phyloP scores from a whole-genome alignment of 2,888 invertebrate species.

The Thelaira solivaga region DNA sequence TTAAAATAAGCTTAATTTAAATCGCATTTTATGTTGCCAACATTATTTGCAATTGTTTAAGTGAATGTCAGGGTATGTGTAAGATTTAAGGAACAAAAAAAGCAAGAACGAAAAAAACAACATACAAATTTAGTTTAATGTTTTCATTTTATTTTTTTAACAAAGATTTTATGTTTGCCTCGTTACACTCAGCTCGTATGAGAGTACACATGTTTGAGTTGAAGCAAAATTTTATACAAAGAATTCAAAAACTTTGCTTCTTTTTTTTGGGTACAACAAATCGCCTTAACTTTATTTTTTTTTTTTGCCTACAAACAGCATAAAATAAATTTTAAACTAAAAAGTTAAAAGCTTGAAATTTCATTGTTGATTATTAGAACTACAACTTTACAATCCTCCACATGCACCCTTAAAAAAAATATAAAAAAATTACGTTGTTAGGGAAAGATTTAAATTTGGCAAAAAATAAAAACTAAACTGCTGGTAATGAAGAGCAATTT shows the following conservation, averaged over 20 bases:
- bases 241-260: background rate
- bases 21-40: slow-evolving; percentile 40
- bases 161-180: background rate
- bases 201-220: background rate
- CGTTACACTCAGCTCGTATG: background rate
- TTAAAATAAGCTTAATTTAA: slow-evolving; percentile 41
- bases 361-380: background rate
- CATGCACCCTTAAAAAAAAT: background rate
- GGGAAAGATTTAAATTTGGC: slow-evolving; percentile 6
- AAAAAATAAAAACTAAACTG: no score
- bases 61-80: background rate
- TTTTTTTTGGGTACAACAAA: slow-evolving; percentile 20
- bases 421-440: slow-evolving; percentile 14
- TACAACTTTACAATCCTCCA: slow-evolving; percentile 20
- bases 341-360: slow-evolving; percentile 50
- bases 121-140: background rate
- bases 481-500: slow-evolving; percentile 18
- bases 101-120: no score
- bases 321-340: background rate
- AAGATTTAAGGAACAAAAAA: background rate
- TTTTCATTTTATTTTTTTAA: slow-evolving; percentile 1
- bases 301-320: no score
- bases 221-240: slow-evolving; percentile 28
- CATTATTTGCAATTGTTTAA: slow-evolving; percentile 41
- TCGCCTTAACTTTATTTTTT: slow-evolving; percentile 38